phyloP scores from a whole-genome alignment of 2,797 vertebrate genomes.

The Moxostoma hubbsi region DNA sequence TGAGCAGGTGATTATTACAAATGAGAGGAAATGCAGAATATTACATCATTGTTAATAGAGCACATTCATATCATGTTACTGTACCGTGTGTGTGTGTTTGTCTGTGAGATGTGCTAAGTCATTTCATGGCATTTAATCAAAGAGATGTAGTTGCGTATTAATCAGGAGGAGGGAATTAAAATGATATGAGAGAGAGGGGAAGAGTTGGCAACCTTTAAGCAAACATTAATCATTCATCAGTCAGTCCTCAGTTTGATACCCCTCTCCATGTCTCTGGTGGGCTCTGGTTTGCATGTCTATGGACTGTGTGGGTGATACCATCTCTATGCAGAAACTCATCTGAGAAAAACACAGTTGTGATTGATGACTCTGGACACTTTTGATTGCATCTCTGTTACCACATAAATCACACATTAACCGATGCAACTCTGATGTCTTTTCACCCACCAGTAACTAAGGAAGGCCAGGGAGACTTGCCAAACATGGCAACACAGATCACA shows the following conservation, averaged over 20 bases:
- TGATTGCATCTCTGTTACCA: slow-evolving; percentile 52
- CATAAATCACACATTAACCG: slow-evolving; percentile 48
- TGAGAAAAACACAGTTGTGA: slow-evolving; percentile 49
- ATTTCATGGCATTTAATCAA: slow-evolving; percentile 40
- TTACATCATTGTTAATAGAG: no score
- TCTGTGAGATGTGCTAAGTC: slow-evolving; percentile 1
- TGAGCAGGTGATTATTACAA: no score
- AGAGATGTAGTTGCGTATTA: slow-evolving; percentile 17
- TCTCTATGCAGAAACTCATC: slow-evolving; percentile 10
- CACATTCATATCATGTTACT: no score
- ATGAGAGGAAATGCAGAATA: no score
- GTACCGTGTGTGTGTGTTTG: not conserved
- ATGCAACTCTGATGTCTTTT: slow-evolving; percentile 44
- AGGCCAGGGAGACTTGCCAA: slow-evolving; percentile 27
- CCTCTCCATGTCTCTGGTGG: slow-evolving; percentile 42
- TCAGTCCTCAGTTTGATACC: slow-evolving; percentile 37
- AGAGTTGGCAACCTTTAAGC: slow-evolving; percentile 35
- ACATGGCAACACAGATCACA: slow-evolving; percentile 21
- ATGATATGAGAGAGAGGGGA: no score
- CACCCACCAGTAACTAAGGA: slow-evolving; percentile 31
- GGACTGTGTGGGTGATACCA: slow-evolving; percentile 28
- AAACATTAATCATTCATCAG: slow-evolving; percentile 51
- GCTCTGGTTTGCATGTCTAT: slow-evolving; percentile 55
- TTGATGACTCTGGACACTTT: slow-evolving; percentile 48
- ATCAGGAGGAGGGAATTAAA: slow-evolving; percentile 4